Evolutionary conservation across 2,113 vertebrate genomes (phyloP).

Genomic region (Verasper variegatus): DNA sequence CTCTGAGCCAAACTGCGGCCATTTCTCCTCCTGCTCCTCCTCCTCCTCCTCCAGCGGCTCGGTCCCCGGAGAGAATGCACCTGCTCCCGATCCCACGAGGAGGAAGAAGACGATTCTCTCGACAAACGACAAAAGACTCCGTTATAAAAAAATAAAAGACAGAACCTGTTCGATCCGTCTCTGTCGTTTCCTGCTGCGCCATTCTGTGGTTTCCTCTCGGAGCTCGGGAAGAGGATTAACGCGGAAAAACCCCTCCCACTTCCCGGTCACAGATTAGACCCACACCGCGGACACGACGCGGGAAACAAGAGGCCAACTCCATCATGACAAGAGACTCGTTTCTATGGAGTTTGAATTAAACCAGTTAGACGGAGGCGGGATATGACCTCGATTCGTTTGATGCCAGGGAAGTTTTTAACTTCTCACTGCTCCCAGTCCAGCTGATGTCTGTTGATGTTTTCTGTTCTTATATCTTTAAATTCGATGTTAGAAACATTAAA

Average conservation of each 20-base stretch:
- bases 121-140: background rate
- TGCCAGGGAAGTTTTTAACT: too few relatives aligned
- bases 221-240: slow-evolving; percentile 65
- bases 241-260: slow-evolving; percentile 68
- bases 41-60: background rate
- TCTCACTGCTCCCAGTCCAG: too few relatives aligned
- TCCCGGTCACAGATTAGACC: slow-evolving; percentile 59
- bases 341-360: background rate
- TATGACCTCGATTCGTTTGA: too few relatives aligned
- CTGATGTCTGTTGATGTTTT: too few relatives aligned
- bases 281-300: background rate
- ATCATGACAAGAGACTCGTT: background rate
- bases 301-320: background rate
- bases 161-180: slow-evolving; percentile 60
- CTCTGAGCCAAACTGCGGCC: slow-evolving; percentile 32
- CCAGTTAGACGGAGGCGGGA: background rate
- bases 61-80: background rate
- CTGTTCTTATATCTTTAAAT: too few relatives aligned
- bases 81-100: too few relatives aligned
- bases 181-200: slow-evolving; percentile 38
- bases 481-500: too few relatives aligned
- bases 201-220: slow-evolving; percentile 26
- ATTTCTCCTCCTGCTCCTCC: background rate
- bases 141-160: background rate
- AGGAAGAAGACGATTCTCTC: too few relatives aligned